Base-by-base conservation (phyloP, 92 coral and sea anemone genomes). In the Plumapathes pennacea region DNA sequence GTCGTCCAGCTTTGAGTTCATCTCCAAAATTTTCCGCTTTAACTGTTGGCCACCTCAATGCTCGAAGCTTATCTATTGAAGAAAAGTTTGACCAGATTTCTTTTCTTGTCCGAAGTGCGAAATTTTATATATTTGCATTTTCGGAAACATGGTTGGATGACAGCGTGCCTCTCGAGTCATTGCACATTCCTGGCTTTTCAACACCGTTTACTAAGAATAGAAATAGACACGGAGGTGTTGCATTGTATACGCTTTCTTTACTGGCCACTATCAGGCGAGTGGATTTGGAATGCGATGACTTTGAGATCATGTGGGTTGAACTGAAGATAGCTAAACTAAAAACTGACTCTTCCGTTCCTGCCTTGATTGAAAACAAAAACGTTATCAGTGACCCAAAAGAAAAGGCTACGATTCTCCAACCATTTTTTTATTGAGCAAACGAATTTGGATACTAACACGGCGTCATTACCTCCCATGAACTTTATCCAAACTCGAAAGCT, bases 371-470 rank as follows among this genome's bases (percentile, higher is more conserved):
- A 57, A 32, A 32, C 20, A 49, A 1, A 0, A 19, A 30, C 13
- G 14, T 32, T 18, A 54, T 50, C 31, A 17, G 71, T 21, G 55
- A 62, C 52, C 38, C 80, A 0, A 28, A 30, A 50, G 37, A 50
- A 50, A 72, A 72, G 23, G 62, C 80, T n/a, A 36, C 19, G 28
- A 21, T 72, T 4, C n/a, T n/a, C n/a, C n/a, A n/a, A n/a, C n/a
- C n/a, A n/a, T n/a, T n/a, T n/a, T n/a, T n/a, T n/a, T n/a, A n/a
- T n/a, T n/a, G n/a, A n/a, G n/a, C n/a, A n/a, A n/a, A n/a, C n/a
- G n/a, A n/a, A n/a, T n/a, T n/a, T n/a, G n/a, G n/a, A n/a, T n/a
- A n/a, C n/a, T n/a, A n/a, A n/a, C n/a, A n/a, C n/a, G n/a, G n/a
- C n/a, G n/a, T n/a, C n/a, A n/a, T n/a, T n/a, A n/a, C n/a, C n/a